Percentiles rank a stretch among this genome's conserved stretches.
Conservation (phyloP, 2,113 vertebrate species). For the Dromas ardeola region DNA sequence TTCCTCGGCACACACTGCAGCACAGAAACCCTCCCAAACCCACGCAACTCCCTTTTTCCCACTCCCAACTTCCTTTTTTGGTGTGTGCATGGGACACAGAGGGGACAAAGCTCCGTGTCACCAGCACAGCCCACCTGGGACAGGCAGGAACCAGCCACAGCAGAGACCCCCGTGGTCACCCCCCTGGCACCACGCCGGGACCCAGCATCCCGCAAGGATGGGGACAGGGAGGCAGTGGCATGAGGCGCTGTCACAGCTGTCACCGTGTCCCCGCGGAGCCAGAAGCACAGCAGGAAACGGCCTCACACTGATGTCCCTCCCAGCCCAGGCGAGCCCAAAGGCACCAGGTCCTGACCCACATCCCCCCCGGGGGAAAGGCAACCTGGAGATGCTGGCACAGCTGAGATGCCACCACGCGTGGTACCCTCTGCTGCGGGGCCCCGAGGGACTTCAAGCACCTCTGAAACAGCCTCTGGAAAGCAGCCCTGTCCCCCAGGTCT, state of each 20-base stretch:
- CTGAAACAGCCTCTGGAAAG: not conserved
- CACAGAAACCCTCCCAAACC: not conserved
- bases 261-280: not conserved
- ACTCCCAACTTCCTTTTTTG: not conserved
- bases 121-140: not conserved
- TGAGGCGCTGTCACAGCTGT: not conserved
- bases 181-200: rapidly evolving
- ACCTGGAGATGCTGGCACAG: rapidly evolving
- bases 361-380: not conserved
- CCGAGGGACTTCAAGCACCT: not conserved
- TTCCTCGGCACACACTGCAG: rapidly evolving
- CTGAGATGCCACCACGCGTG: rapidly evolving
- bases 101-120: not conserved
- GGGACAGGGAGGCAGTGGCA: not conserved
- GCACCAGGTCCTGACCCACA: rapidly evolving
- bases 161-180: rapidly evolving
- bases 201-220: not conserved
- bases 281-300: rapidly evolving
- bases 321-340: not conserved
- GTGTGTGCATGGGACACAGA: rapidly evolving
- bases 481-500: not conserved
- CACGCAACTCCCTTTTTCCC: not conserved
- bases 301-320: not conserved
- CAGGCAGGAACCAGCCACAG: not conserved
- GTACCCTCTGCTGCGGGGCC: not conserved